phyloP scores from a whole-genome alignment of 2,888 invertebrate species.

The Ectemnius continuus region DNA sequence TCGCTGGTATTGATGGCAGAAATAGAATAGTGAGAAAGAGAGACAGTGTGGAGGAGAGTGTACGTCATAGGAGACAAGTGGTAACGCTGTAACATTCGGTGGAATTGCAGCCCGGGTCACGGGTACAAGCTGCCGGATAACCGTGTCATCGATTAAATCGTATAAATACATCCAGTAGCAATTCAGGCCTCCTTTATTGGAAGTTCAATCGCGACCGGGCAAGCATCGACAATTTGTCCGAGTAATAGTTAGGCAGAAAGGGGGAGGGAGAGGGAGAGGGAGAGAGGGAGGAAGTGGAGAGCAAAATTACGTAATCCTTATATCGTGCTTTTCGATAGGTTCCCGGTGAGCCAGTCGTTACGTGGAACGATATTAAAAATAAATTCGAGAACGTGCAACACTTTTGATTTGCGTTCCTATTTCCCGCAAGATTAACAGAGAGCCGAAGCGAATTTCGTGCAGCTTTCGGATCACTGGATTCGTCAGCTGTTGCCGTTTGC shows the following conservation, averaged over 20 bases:
- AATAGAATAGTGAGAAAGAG: constrained; percentile 28
- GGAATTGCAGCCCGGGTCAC: constrained; percentile 48
- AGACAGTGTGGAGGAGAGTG: constrained; percentile 43
- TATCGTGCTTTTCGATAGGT: too few species aligned
- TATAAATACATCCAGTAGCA: constrained; percentile 43
- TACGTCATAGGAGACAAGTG: constrained; percentile 54
- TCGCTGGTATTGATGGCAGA: constrained; percentile 33
- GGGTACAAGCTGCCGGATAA: constrained; percentile 46
- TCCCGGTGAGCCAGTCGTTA: too few species aligned
- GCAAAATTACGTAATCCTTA: too few species aligned
- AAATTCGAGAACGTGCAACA: neutral
- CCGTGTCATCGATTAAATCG: constrained; percentile 60
- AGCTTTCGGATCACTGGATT: too few species aligned
- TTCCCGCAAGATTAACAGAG: neutral
- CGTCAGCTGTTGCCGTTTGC: too few species aligned
- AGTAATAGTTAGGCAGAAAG: neutral
- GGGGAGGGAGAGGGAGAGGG: too few species aligned
- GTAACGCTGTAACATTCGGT: constrained; percentile 43
- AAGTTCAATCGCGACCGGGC: constrained; percentile 18
- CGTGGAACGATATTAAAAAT: neutral
- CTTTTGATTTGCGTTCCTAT: neutral
- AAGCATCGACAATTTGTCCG: neutral
- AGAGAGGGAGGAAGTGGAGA: too few species aligned
- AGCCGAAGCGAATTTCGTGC: too few species aligned
- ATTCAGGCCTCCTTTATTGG: constrained; percentile 18